Evolutionary conservation across 2,888 invertebrate species (phyloP), one percentile per base, ranked within the genome.

Genomic region (Caenorhabditis uteleia): DNA sequence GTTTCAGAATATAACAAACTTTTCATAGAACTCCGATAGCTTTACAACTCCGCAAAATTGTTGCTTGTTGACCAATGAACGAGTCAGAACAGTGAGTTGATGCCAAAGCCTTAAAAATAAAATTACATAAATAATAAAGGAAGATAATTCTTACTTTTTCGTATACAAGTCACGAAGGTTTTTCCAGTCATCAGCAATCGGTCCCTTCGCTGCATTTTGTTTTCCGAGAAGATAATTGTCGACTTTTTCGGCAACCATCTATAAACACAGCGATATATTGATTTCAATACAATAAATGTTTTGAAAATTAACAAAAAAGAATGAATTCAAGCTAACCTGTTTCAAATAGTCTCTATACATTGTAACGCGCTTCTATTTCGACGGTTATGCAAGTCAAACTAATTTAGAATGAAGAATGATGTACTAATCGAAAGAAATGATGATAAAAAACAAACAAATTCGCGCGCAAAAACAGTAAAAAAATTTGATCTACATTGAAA

Each of bases 21-120:
- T 67, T 10, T 89, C 89, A 85, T 98, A 97, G 20, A 98, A 86
- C 78, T 84, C 78, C 42, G 68, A 54, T 29, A 80, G 42, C 42
- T 78, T 62, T 21, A 79, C 47, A 10, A 44, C 43, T n/a, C 58
- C 39, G 14, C 43, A 47, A 49, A 78, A 77, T 12, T 50, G 43
- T 6, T 61, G 62, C 43, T 77, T 73, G 34, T 67, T 43, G 34
- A 82, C 67, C 7, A 72, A 43, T 25, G 59, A 29, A 16, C 69
- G 60, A 12, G 77, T 58, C 27, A 73, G 57, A 20, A 47, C 38
- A 3, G 80, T 77, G 38, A 82, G 50, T 53, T 80, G 80, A 56
- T 82, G 80, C 82, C 82, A 82, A 7, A 81, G 68, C 48, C 82
- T 82, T 34, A 53, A 75, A 64, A 50, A 36, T 48, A 18, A 27